phyloP scores from a whole-genome alignment of 2,113 vertebrate genomes.

The Argyrosomus japonicus region DNA sequence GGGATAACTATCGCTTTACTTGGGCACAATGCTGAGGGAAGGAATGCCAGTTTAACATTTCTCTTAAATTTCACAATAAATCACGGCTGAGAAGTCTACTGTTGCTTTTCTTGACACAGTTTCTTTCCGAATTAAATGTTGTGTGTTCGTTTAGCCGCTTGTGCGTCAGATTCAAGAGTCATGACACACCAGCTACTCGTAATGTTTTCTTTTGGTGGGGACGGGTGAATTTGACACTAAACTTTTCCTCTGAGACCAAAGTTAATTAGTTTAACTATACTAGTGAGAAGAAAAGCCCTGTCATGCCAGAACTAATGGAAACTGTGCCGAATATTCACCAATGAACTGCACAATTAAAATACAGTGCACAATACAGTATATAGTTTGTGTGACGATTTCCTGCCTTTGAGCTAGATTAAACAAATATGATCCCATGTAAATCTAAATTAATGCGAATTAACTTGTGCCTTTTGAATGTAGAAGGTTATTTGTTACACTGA shows the following conservation, averaged over 20 bases:
- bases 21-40: slow-evolving; percentile 27
- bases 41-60: slow-evolving; percentile 54
- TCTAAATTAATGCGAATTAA: background rate
- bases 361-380: background rate
- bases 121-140: background rate
- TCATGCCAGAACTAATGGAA: background rate
- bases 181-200: background rate
- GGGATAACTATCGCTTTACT: slow-evolving; percentile 24
- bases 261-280: background rate
- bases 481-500: background rate
- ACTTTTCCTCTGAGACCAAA: background rate
- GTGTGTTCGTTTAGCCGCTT: slow-evolving; percentile 7
- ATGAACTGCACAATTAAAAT: background rate
- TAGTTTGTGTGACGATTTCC: background rate
- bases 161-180: slow-evolving; percentile 24
- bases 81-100: slow-evolving; percentile 32
- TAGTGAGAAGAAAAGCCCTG: background rate
- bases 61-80: slow-evolving; percentile 55
- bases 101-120: background rate
- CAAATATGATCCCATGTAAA: slow-evolving; percentile 5
- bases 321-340: background rate
- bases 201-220: background rate
- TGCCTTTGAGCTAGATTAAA: background rate
- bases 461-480: background rate
- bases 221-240: slow-evolving; percentile 17